Conservation (phyloP, 2,113 vertebrate species). For the Dolichallabes microphthalmus region DNA sequence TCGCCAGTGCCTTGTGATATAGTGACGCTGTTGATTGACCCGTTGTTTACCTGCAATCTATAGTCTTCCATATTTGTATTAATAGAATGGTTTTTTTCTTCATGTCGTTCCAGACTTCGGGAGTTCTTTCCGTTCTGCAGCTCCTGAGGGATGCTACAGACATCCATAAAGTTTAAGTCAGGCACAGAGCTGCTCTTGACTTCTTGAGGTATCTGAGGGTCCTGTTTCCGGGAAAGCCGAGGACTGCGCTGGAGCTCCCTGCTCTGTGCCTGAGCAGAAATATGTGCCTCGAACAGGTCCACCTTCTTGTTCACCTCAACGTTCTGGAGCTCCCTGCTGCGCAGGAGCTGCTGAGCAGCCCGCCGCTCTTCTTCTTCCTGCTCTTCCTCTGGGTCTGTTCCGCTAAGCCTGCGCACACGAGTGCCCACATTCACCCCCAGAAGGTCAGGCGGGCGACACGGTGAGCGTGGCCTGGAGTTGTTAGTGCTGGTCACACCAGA, state of each 20-base stretch:
- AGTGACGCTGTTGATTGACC: conserved; percentile 21
- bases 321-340: conserved; percentile 82
- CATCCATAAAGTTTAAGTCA: conserved; percentile 55
- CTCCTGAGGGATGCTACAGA: conserved; percentile 55
- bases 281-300: conserved; percentile 90
- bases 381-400: conserved; percentile 51
- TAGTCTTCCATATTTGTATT: conserved; percentile 50
- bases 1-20: conserved; percentile 26
- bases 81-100: conserved; percentile 29
- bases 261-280: conserved; percentile 80
- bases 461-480: conserved; percentile 53
- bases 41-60: conserved; percentile 50
- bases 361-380: conserved; percentile 63
- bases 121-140: conserved; percentile 69
- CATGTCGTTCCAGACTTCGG: conserved; percentile 47
- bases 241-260: conserved; percentile 79
- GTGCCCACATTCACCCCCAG: conserved; percentile 70
- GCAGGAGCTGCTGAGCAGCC: conserved; percentile 76
- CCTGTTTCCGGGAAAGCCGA: conserved; percentile 63
- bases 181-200: conserved; percentile 27
- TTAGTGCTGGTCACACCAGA: conserved; percentile 36
- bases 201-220: neutral
- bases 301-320: conserved; percentile 92
- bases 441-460: conserved; percentile 61
- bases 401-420: conserved; percentile 72